Evolutionary conservation across 2,113 vertebrate genomes (phyloP).

Genomic region (Strix aluco): DNA sequence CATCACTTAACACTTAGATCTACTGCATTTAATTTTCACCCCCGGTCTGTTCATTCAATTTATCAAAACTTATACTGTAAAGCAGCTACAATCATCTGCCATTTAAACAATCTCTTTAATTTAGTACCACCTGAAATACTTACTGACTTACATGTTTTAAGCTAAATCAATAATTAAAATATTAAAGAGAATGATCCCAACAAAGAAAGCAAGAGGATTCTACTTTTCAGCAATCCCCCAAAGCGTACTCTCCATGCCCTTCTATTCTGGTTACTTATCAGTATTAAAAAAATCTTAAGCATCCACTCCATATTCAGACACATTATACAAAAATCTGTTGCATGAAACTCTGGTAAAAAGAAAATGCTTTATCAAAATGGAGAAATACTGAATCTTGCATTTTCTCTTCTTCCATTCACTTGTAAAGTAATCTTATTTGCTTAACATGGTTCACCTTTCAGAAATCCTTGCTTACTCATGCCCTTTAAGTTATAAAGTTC

Average conservation of each 20-base stretch:
- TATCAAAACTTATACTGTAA: neutral
- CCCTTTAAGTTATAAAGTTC: neutral
- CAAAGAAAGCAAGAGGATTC: neutral
- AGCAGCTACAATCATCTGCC: neutral
- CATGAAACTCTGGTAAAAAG: neutral
- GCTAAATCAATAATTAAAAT: conserved; percentile 30
- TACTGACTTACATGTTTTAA: neutral
- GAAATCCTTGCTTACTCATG: neutral
- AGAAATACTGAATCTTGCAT: neutral
- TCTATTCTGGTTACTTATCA: neutral
- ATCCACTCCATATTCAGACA: neutral
- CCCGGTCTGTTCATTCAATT: neutral
- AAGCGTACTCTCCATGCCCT: neutral
- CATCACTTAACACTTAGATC: neutral
- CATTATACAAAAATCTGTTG: neutral
- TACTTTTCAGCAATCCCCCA: neutral
- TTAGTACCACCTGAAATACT: conserved; percentile 34
- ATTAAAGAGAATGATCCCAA: neutral
- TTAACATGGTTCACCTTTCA: conserved; percentile 6
- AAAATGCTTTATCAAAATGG: neutral
- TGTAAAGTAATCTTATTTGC: neutral
- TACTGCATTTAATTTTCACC: neutral
- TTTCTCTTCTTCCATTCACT: neutral
- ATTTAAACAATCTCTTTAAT: neutral
- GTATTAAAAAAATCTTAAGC: neutral